Evolutionary conservation across 1,140 invertebrate genomes (phyloP).

Genomic region (Hyles euphorbiae): DNA sequence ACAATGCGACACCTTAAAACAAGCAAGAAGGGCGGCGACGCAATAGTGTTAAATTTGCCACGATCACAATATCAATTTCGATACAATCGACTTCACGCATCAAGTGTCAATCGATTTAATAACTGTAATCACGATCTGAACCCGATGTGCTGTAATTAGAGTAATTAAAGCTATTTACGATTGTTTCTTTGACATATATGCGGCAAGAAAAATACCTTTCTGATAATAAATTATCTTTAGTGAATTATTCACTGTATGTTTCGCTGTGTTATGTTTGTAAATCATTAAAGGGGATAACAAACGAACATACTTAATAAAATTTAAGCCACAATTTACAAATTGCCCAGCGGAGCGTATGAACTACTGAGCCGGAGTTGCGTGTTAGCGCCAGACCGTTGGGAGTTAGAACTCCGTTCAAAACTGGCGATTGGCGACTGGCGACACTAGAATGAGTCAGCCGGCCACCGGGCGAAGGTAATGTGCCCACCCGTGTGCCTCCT

Average conservation of each 20-base stretch:
- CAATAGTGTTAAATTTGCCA: conserved; percentile 44
- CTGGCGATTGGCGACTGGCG: conserved; percentile 25
- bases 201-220: too few species aligned
- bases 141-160: too few species aligned
- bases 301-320: conserved; percentile 31
- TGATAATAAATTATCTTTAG: too few species aligned
- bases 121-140: background rate
- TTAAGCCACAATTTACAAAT: conserved; percentile 44
- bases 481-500: conserved; percentile 26
- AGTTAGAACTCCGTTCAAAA: conserved; percentile 40
- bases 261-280: too few species aligned
- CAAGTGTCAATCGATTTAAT: conserved; percentile 33
- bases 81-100: conserved; percentile 52
- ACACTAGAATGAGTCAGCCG: conserved; percentile 39
- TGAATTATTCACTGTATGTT: too few species aligned
- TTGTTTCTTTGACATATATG: too few species aligned
- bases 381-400: conserved; percentile 45
- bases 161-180: too few species aligned
- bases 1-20: too few species aligned
- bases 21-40: conserved; percentile 16
- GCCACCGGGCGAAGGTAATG: conserved; percentile 38
- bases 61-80: conserved; percentile 57
- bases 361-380: conserved; percentile 53
- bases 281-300: too few species aligned
- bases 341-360: conserved; percentile 51